These are phyloP conservation scores for Phoxinus phoxinus DNA, from an alignment of 2,113 vertebrate genomes.

Conservation along the genomic window DNA sequence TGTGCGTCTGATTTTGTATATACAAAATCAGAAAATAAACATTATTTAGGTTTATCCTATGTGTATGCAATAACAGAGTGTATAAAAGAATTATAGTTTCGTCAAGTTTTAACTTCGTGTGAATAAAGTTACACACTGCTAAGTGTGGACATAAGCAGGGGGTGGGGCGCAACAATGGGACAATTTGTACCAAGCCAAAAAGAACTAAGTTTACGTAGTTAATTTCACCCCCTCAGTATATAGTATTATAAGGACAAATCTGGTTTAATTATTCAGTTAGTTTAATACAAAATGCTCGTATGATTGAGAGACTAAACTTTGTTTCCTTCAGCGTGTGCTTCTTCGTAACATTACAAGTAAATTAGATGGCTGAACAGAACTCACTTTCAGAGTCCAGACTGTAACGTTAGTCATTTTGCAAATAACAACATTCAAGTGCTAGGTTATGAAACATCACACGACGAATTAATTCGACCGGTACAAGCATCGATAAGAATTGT, in stretches of 20 bases:
- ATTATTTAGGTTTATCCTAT: not conserved
- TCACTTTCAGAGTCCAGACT: not conserved
- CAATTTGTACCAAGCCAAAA: conserved; percentile 25
- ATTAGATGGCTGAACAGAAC: not conserved
- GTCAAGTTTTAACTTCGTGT: not conserved
- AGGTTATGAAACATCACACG: not conserved
- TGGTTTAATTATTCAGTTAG: not conserved
- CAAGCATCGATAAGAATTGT: not conserved
- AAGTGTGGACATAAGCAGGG: conserved; percentile 21
- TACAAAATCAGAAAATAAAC: not conserved
- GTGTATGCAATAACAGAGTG: not conserved
- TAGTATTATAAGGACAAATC: not conserved
- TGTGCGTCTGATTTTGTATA: too few species aligned
- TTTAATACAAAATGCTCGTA: not conserved
- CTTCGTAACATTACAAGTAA: not conserved
- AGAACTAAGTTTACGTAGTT: not conserved
- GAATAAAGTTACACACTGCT: not conserved
- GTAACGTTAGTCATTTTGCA: not conserved
- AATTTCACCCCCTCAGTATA: not conserved
- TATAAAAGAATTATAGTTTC: not conserved
- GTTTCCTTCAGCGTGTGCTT: not conserved
- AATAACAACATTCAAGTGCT: not conserved
- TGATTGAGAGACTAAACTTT: not conserved
- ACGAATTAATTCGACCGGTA: not conserved
- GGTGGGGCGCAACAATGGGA: not conserved